Percentiles rank a stretch among this genome's conserved stretches.
phyloP scores from a whole-genome alignment of 2,113 vertebrate species.

The Cathartes aura region DNA sequence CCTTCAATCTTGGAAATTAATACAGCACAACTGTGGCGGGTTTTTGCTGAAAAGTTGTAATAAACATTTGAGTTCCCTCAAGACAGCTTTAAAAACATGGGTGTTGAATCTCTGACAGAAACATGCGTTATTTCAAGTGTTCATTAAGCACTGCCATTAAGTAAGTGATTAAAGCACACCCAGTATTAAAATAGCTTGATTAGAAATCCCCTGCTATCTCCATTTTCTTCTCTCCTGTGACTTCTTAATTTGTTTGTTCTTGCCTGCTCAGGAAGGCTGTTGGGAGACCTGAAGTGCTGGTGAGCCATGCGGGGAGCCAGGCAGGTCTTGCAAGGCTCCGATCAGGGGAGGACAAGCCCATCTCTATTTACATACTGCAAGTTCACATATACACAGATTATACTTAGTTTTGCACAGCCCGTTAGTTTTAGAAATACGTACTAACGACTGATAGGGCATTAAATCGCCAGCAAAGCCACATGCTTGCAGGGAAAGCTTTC shows the following conservation, averaged over 20 bases:
- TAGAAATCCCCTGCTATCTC: constrained; percentile 61
- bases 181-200: constrained; percentile 57
- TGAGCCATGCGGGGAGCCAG: background rate
- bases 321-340: background rate
- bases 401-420: background rate
- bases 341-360: background rate
- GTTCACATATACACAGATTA: background rate
- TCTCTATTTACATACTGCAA: background rate
- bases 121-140: constrained; percentile 46
- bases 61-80: constrained; percentile 48
- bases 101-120: constrained; percentile 44
- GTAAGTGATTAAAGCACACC: constrained; percentile 54
- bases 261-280: constrained; percentile 5
- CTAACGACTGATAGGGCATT: background rate
- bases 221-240: constrained; percentile 22
- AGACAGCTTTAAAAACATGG: constrained; percentile 36
- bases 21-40: background rate
- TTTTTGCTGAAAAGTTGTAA: constrained; percentile 46
- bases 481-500: background rate
- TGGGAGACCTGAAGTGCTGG: background rate
- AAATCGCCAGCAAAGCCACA: background rate
- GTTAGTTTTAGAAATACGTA: background rate
- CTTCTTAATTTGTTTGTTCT: constrained; percentile 59
- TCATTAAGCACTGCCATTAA: constrained; percentile 51
- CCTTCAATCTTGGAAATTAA: constrained; percentile 15